phyloP scores from a whole-genome alignment of 2,113 vertebrate species.

The Campylorhamphus procurvoides region DNA sequence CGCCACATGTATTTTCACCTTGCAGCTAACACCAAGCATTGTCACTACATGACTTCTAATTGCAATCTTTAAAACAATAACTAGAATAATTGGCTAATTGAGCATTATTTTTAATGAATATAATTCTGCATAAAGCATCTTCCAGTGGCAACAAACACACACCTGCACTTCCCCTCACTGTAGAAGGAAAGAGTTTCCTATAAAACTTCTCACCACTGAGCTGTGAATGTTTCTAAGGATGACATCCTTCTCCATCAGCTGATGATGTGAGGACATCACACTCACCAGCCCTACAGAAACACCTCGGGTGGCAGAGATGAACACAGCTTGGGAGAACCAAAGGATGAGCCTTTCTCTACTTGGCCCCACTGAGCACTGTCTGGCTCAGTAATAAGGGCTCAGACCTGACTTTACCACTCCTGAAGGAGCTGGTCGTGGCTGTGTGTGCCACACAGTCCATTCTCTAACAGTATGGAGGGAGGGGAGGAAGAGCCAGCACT shows the following conservation, averaged over 20 bases:
- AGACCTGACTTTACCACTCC: background rate
- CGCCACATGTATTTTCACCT: background rate
- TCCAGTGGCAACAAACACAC: background rate
- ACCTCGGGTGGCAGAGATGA: background rate
- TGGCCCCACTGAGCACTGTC: background rate
- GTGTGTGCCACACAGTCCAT: background rate
- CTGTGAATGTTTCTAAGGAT: background rate
- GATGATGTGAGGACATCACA: background rate
- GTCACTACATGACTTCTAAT: conserved; percentile 4
- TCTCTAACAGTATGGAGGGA: background rate
- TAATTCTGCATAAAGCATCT: background rate
- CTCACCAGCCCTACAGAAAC: background rate
- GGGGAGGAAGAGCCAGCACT: background rate
- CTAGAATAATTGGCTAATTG: conserved; percentile 7
- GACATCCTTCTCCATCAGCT: background rate
- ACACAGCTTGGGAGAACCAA: background rate
- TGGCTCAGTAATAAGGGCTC: background rate
- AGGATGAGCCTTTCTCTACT: background rate
- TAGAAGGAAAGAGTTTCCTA: background rate
- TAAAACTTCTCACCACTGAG: background rate
- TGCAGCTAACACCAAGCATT: background rate
- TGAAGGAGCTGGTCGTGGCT: background rate
- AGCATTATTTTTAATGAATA: background rate
- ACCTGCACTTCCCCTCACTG: background rate
- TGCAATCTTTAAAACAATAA: conserved; percentile 16